Conservation (phyloP, 2,888 invertebrate genomes). For the Syrphus vitripennis region DNA sequence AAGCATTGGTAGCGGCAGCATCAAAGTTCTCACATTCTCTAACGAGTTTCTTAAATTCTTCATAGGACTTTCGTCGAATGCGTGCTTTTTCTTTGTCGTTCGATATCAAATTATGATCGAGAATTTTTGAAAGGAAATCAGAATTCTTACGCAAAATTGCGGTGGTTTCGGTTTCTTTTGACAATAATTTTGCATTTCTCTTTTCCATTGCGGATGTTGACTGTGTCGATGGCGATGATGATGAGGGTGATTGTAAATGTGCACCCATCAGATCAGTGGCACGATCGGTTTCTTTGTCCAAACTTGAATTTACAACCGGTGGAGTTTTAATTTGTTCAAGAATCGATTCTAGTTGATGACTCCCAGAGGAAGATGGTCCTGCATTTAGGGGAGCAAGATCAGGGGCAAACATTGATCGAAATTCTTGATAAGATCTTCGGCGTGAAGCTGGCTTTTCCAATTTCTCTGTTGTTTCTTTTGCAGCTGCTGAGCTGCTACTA, state of each 20-base stretch:
- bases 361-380: conserved; percentile 46
- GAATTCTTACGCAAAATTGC: conserved; percentile 80
- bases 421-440: conserved; percentile 75
- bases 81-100: conserved; percentile 78
- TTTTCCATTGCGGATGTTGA: conserved; percentile 40
- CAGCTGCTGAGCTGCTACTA: background rate
- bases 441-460: conserved; percentile 73
- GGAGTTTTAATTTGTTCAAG: conserved; percentile 58
- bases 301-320: conserved; percentile 24
- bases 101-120: conserved; percentile 78
- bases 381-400: conserved; percentile 26
- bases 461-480: conserved; percentile 50
- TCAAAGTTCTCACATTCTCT: conserved; percentile 77
- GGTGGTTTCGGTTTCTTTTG: conserved; percentile 74
- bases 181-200: conserved; percentile 49
- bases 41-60: conserved; percentile 81
- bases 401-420: conserved; percentile 66
- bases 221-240: conserved; percentile 38
- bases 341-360: conserved; percentile 61
- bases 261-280: conserved; percentile 14
- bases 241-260: conserved; percentile 8
- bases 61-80: conserved; percentile 80
- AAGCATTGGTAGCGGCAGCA: conserved; percentile 37
- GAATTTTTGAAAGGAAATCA: conserved; percentile 79
- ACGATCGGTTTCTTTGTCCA: conserved; percentile 73